Evolutionary conservation across 2,797 vertebrate species (phyloP), one percentile per base, ranked within the genome.

Genomic region (Hylomyscus alleni): DNA sequence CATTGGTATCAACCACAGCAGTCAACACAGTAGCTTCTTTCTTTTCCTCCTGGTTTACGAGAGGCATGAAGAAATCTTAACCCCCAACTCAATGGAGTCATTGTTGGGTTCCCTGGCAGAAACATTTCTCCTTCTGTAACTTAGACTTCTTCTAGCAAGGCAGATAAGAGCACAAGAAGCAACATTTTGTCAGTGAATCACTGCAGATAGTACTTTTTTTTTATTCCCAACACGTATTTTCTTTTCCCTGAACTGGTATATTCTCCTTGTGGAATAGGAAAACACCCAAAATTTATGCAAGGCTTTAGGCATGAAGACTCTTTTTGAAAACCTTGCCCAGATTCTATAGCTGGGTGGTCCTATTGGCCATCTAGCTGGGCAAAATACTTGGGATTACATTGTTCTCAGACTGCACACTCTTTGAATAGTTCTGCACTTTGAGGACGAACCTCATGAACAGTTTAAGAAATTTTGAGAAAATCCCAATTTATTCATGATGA

Each of bases 61-160:
- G 13, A 81, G 54, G 26, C 44, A 52, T 37, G 20, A 62, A 40
- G 31, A 44, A 86, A 56, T 62, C 44, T 80, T 84, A 40, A 54
- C n/a, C 89, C 62, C n/a, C 19, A 54, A 29, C 75, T 94, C 86
- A 89, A 76, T 80, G 54, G 44, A 72, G 58, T 73, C 65, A 87
- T 80, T 91, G 40, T 81, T 90, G 37, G 29, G 24, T 78, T 86
- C 34, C 14, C 31, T 60, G n/a, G 19, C 26, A 15, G 62, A 72
- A 69, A 86, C 44, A 40, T 44, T 72, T 29, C 29, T 81, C 44
- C 15, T n/a, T 62, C 37, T 81, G 54, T 91, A 54, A 81, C 65
- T 80, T 80, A 80, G 52, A 34, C 13, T 65, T 52, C 44, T 73
- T 67, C 62, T 9, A 65, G 9, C 9, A 76, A 58, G 15, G 20